phyloP scores from a whole-genome alignment of 2,888 invertebrate genomes.

The Mythimna loreyi region DNA sequence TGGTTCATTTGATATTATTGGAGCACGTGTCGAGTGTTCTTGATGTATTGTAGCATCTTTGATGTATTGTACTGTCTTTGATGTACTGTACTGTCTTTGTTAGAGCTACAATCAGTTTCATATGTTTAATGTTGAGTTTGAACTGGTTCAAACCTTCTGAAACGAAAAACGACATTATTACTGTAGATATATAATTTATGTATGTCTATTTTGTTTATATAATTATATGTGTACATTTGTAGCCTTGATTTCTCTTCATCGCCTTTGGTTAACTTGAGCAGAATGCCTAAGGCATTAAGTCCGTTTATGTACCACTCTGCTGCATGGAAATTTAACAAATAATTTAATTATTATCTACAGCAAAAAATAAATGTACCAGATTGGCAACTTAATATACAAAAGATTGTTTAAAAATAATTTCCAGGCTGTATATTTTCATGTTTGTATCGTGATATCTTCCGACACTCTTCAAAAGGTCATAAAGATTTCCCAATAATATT shows the following conservation, averaged over 20 bases:
- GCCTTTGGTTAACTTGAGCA: too few species aligned
- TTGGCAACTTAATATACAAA: not conserved
- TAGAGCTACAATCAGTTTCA: not conserved
- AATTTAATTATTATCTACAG: too few species aligned
- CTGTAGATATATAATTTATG: not conserved
- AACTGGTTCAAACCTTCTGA: not conserved
- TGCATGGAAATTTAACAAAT: too few species aligned
- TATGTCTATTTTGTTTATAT: too few species aligned
- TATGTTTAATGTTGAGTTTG: slow-evolving; percentile 1
- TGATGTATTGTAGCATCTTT: not conserved
- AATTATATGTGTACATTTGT: too few species aligned
- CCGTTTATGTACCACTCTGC: too few species aligned
- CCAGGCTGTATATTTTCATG: not conserved
- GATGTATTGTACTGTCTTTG: not conserved
- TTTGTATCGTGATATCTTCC: not conserved
- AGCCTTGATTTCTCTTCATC: too few species aligned
- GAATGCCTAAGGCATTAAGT: too few species aligned
- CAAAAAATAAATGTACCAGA: not conserved
- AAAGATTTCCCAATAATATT: slow-evolving; percentile 7
- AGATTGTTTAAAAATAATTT: not conserved
- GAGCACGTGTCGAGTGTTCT: slow-evolving; percentile 3
- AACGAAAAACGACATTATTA: not conserved
- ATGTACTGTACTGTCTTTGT: not conserved
- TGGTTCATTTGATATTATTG: slow-evolving; percentile 38
- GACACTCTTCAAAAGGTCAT: not conserved